phyloP scores from a whole-genome alignment of 2,797 vertebrate genomes.

The Gobionotothen gibberifrons region DNA sequence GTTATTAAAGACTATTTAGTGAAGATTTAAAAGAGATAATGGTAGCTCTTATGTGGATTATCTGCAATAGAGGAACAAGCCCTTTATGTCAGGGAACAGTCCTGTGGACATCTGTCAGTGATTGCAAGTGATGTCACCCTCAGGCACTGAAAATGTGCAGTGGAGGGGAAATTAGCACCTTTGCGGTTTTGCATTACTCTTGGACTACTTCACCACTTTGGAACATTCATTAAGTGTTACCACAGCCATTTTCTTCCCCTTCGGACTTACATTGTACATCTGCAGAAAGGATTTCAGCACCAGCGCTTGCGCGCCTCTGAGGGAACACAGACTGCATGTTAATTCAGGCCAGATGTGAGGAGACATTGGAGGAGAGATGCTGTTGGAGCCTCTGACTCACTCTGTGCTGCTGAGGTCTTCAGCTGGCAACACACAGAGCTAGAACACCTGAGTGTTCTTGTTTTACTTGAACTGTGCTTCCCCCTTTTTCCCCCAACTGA shows the following conservation, averaged over 20 bases:
- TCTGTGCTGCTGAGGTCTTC: slow-evolving; percentile 38
- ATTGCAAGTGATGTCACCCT: slow-evolving; percentile 72
- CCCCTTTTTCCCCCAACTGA: not conserved
- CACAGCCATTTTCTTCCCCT: slow-evolving; percentile 14
- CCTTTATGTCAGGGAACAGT: slow-evolving; percentile 44
- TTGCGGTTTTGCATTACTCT: slow-evolving; percentile 32
- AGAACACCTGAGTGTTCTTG: slow-evolving; percentile 79
- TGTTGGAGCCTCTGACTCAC: slow-evolving; percentile 62
- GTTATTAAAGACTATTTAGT: slow-evolving; percentile 11
- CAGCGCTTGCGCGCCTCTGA: slow-evolving; percentile 52
- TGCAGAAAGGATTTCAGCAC: slow-evolving; percentile 71
- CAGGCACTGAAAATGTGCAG: slow-evolving; percentile 49
- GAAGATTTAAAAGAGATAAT: slow-evolving; percentile 21
- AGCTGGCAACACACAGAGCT: slow-evolving; percentile 43
- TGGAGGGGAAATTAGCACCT: slow-evolving; percentile 46
- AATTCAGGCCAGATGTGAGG: slow-evolving; percentile 81
- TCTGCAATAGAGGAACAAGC: slow-evolving; percentile 26
- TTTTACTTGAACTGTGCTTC: slow-evolving; percentile 66
- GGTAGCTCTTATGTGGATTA: slow-evolving; percentile 37
- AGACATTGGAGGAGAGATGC: slow-evolving; percentile 58
- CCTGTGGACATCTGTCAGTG: slow-evolving; percentile 66
- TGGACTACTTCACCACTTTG: slow-evolving; percentile 36
- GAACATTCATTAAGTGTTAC: slow-evolving; percentile 63
- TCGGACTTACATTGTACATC: slow-evolving; percentile 62
- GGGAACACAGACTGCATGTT: slow-evolving; percentile 71